phyloP scores from a whole-genome alignment of 1,140 invertebrate species.

The Manduca sexta region DNA sequence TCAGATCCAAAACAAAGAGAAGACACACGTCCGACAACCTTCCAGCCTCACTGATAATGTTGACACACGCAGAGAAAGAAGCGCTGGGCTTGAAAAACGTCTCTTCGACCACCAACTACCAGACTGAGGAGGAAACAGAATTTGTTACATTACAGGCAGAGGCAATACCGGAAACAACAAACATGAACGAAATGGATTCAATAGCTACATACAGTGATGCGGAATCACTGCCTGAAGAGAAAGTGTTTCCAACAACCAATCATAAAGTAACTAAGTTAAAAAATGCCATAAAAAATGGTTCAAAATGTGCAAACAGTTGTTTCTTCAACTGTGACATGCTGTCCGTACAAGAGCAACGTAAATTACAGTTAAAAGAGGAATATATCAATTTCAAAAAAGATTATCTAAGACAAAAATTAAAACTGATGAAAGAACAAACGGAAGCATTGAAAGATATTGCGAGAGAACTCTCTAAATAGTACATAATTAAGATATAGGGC shows the following conservation, averaged over 20 bases:
- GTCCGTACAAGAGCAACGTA: slow-evolving; percentile 45
- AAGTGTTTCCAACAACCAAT: slow-evolving; percentile 34
- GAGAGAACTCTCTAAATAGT: slow-evolving; percentile 34
- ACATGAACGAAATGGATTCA: slow-evolving; percentile 26
- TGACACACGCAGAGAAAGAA: slow-evolving; percentile 43
- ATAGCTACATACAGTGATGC: slow-evolving; percentile 38
- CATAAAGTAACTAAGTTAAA: slow-evolving; percentile 28
- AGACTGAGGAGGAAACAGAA: slow-evolving; percentile 28
- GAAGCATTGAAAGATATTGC: slow-evolving; percentile 60
- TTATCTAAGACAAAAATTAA: slow-evolving; percentile 57
- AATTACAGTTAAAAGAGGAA: slow-evolving; percentile 56
- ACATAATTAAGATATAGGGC: no score
- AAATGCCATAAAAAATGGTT: slow-evolving; percentile 21
- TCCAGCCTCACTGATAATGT: slow-evolving; percentile 24
- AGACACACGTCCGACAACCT: slow-evolving; percentile 35
- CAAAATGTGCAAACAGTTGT: slow-evolving; percentile 41
- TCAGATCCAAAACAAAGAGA: slow-evolving; percentile 52
- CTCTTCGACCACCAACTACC: slow-evolving; percentile 23
- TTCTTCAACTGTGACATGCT: slow-evolving; percentile 53
- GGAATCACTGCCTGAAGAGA: slow-evolving; percentile 39
- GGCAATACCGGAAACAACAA: slow-evolving; percentile 28
- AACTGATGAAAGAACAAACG: slow-evolving; percentile 53
- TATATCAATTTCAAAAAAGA: slow-evolving; percentile 63
- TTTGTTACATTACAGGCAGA: slow-evolving; percentile 36
- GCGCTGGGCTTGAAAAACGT: slow-evolving; percentile 38